These are phyloP conservation scores for Phalacrocorax aristotelis DNA, from an alignment of 2,113 vertebrate species.

Conservation along the genomic window DNA sequence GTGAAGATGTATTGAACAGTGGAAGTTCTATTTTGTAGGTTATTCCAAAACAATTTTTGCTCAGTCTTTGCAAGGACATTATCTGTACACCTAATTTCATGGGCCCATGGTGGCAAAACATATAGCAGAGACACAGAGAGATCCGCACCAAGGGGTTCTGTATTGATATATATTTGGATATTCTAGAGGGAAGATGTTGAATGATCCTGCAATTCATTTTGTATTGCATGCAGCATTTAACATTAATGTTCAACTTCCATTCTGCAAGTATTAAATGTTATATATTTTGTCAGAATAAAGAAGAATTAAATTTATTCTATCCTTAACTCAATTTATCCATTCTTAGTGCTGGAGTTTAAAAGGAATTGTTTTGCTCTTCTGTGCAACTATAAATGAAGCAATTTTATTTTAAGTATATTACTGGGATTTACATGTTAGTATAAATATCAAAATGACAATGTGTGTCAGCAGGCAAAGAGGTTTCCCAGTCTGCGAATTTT, in stretches of 20 bases:
- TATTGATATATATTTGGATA: not conserved
- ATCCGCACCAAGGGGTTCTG: not conserved
- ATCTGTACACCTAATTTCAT: not conserved
- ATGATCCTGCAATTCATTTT: not conserved
- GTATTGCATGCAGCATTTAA: not conserved
- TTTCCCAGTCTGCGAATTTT: not conserved
- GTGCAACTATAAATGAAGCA: not conserved
- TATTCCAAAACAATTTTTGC: not conserved
- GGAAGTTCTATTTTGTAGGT: not conserved
- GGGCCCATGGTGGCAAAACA: not conserved
- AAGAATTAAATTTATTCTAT: not conserved
- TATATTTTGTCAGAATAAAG: not conserved
- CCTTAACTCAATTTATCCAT: not conserved
- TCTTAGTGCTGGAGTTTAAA: not conserved
- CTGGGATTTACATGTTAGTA: not conserved
- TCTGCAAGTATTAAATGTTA: not conserved
- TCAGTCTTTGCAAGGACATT: not conserved
- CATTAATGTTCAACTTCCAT: not conserved
- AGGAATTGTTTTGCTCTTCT: not conserved
- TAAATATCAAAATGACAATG: not conserved
- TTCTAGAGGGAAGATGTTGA: not conserved
- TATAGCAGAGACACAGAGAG: not conserved
- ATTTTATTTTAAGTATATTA: not conserved
- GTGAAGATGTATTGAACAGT: not conserved
- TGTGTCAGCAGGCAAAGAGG: not conserved